Evolutionary conservation across 2,888 invertebrate genomes (phyloP).

Genomic region (Drosophila meridionalis): DNA sequence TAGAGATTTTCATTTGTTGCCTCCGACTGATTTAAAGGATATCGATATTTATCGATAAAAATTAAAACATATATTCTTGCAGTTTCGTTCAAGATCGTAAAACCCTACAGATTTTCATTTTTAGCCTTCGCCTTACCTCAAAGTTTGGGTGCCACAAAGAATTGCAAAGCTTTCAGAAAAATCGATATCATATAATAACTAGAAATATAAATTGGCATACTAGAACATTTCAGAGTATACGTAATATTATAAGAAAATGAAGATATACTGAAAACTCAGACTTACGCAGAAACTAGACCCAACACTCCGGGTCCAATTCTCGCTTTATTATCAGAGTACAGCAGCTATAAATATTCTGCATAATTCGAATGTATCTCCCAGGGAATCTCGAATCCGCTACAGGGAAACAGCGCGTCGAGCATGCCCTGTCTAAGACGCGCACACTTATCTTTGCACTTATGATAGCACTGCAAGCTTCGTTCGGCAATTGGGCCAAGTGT

Average conservation of each 20-base stretch:
- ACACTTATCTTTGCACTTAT: slow-evolving; percentile 14
- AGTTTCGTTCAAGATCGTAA: background rate
- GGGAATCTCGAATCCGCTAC: background rate
- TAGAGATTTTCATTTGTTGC: too few relatives aligned
- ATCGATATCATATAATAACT: background rate
- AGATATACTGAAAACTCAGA: background rate
- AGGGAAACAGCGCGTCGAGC: slow-evolving; percentile 2
- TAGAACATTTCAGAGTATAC: background rate
- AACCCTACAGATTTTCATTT: background rate
- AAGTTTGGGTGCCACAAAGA: background rate
- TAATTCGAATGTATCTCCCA: background rate
- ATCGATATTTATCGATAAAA: background rate
- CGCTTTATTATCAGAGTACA: background rate
- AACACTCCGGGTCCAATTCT: too few relatives aligned
- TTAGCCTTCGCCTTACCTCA: background rate
- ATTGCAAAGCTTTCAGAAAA: too few relatives aligned
- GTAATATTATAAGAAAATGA: background rate
- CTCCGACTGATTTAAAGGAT: too few relatives aligned
- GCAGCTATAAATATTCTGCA: background rate
- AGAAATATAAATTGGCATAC: background rate
- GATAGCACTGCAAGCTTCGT: slow-evolving; percentile 1
- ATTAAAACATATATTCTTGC: background rate
- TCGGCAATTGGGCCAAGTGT: slow-evolving; percentile 7
- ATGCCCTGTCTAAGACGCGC: background rate
- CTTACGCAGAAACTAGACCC: too few relatives aligned